Evolutionary conservation across 2,113 vertebrate species (phyloP).

Genomic region (Lampris incognitus): DNA sequence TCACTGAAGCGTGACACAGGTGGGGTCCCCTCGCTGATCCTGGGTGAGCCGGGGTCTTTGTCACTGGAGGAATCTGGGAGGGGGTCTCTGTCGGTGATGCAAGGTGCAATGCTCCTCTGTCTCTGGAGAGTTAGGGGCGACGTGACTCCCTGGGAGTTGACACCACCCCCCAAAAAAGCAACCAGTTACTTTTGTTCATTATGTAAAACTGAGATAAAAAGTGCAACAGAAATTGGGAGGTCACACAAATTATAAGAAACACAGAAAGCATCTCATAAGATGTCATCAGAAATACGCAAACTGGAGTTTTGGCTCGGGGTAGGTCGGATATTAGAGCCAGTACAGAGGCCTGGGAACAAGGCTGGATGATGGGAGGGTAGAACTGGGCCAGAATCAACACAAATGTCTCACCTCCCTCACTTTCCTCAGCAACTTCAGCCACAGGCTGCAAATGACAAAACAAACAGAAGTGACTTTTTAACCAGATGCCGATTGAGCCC

Average conservation of each 20-base stretch:
- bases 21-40: slow-evolving; percentile 55
- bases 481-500: background rate
- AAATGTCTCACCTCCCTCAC: slow-evolving; percentile 83
- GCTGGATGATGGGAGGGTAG: background rate
- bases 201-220: background rate
- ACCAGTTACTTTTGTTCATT: background rate
- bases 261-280: background rate
- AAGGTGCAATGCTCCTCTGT: slow-evolving; percentile 73
- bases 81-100: slow-evolving; percentile 79
- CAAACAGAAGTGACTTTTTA: slow-evolving; percentile 5
- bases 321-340: background rate
- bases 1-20: slow-evolving; percentile 50
- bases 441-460: slow-evolving; percentile 75
- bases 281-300: background rate
- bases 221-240: background rate
- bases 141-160: slow-evolving; percentile 66
- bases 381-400: background rate
- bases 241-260: background rate
- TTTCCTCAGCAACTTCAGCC: slow-evolving; percentile 84
- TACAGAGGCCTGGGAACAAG: background rate
- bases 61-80: slow-evolving; percentile 69
- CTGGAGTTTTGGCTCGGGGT: background rate
- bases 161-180: background rate
- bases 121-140: slow-evolving; percentile 72
- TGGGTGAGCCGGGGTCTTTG: slow-evolving; percentile 73